Evolutionary conservation across 1,140 invertebrate genomes (phyloP), one percentile per base, ranked within the genome.

Genomic region (Drosophila ogumai): DNA sequence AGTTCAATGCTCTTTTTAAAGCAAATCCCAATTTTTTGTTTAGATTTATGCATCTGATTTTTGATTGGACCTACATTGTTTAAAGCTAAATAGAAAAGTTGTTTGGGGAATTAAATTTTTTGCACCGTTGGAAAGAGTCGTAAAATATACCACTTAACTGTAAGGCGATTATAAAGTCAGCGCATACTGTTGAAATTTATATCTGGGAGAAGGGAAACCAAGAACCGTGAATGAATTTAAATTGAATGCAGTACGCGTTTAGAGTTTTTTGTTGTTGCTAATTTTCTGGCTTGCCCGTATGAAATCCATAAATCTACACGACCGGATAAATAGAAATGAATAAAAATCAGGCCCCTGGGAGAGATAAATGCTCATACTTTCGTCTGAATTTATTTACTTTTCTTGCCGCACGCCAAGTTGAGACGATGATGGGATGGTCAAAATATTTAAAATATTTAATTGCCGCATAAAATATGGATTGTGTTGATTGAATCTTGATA

Each of bases 361-460:
- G n/a, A 75, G 68, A 79, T 75, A 34, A 75, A 82, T 67, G 60
- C 28, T 66, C 22, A 36, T 49, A 36, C 47, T 58, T 76, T 49
- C 58, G 46, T 25, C 43, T 49, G 22, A 44, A 36, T 66, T 61
- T 81, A 79, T 74, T 79, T 81, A 28, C 71, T 60, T 73, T 64
- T 47, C 19, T 54, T 52, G 61, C 59, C 68, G 61, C 63, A 69
- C 40, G 55, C 75, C 25, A 75, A 65, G 55, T 36, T 77, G 58
- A 74, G 67, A 28, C 28, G 52, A 59, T 55, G 73, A 58, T 52
- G 68, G 50, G 56, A 81, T 78, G 59, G 25, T 56, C 61, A 64
- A 86, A 87, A 82, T 79, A 82, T 86, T 82, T 57, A 60, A 71
- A 59, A 58, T 54, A 72, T 75, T 82, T 58, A 52, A 86, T 79